These are phyloP conservation scores for Pyrochroa serraticornis DNA, from an alignment of 2,888 invertebrate species.

Conservation along the genomic window DNA sequence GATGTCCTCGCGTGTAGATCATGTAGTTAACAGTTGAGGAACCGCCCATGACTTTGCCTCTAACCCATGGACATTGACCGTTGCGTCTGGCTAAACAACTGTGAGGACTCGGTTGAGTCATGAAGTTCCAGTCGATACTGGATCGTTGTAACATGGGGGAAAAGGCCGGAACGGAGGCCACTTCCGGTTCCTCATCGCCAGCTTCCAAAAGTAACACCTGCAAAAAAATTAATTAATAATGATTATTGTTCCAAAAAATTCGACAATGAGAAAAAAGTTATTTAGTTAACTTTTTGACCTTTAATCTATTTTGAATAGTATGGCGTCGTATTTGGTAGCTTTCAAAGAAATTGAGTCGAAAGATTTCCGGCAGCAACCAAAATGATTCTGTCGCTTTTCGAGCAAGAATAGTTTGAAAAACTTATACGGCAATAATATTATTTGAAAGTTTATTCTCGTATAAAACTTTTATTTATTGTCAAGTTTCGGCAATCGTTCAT, in stretches of 20 bases:
- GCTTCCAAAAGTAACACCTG: constrained; percentile 71
- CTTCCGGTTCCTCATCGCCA: constrained; percentile 70
- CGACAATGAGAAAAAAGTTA: too few species aligned
- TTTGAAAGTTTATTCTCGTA: too few species aligned
- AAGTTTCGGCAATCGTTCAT: too few species aligned
- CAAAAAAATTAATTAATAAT: constrained; percentile 32
- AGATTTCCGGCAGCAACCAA: too few species aligned
- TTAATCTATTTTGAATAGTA: too few species aligned
- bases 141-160: constrained; percentile 66
- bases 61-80: constrained; percentile 66
- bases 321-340: too few species aligned
- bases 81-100: constrained; percentile 66
- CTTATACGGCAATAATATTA: too few species aligned
- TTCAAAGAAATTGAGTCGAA: too few species aligned
- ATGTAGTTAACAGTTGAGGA: constrained; percentile 71
- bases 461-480: too few species aligned
- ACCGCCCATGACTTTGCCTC: constrained; percentile 72
- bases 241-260: too few species aligned
- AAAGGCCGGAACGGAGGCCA: constrained; percentile 70
- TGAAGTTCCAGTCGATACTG: constrained; percentile 74
- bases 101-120: constrained; percentile 68
- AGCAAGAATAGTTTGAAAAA: not conserved
- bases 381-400: too few species aligned
- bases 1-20: constrained; percentile 68
- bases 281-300: too few species aligned